Base-by-base conservation (phyloP, 2,797 vertebrate genomes). In the Typhlichthys eigenmanni region DNA sequence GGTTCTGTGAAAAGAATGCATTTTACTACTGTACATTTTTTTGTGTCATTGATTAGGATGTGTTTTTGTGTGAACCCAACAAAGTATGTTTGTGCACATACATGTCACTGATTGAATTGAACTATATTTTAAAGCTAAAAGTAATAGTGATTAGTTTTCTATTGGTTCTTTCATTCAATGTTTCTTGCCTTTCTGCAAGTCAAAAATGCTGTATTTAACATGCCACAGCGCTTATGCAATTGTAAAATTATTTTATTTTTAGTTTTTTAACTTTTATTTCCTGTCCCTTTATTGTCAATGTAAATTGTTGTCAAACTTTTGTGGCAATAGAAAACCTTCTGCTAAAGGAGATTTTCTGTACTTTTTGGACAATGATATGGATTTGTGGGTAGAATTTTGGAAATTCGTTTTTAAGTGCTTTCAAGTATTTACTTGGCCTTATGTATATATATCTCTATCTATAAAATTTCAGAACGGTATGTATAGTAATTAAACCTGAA, bases 401-500 rank as follows among this genome's bases (percentile, higher is more conserved):
- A 94, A 94, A 94, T 94, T 94, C 89, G 90, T 94, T 94, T 94
- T 91, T 93, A 94, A 94, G 93, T 94, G 93, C 93, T 93, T 94
- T 93, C 93, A 94, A 94, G 93, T 93, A 93, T 94, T 94, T 93
- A 94, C 93, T 94, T 94, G 93, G 93, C 93, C 93, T 94, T 94
- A 94, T 94, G 93, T 94, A 94, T 87, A 90, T 43, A 43, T 43
- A 43, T 92, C 92, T 93, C 82, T 87, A 84, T 83, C 89, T 89
- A 94, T 93, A 90, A 93, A 90, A 93, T 93, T 94, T 94, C 92
- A 93, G 92, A 93, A 93, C 92, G 90, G 91, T 93, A 93, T 94
- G 90, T 93, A 91, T 94, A 96, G 95, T 95, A 96, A 96, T 96
- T 96, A 94, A 96, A 95, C 94, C 93, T 92, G 93, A 96, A 95